Base-by-base conservation (phyloP, 2,797 vertebrate genomes). In the Intellagama lesueurii region DNA sequence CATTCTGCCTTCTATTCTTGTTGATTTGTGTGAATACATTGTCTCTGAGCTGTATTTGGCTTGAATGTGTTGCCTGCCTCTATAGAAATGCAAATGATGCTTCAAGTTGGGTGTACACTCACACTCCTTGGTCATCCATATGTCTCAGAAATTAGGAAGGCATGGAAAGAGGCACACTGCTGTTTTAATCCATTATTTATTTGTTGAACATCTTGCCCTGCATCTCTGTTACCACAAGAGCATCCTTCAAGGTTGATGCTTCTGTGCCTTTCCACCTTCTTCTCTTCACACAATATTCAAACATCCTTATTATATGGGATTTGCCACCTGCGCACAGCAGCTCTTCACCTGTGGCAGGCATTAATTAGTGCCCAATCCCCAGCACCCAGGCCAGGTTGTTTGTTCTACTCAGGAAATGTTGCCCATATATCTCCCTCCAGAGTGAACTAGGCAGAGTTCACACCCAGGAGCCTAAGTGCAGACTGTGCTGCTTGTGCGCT, bases 381-480 rank as follows among this genome's bases (percentile, higher is more conserved):
- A 35, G 19, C 24, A 44, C 87, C 17, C 22, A 3, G 56, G 8
- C 2, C 7, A 77, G 47, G 4, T 40, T 32, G 82, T 66, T 88
- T 7, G 0, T n/a, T 64, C 52, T 2, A 79, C 24, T 79, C 1
- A 2, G 30, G 5, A 0, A 8, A 32, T 5, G 1, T 40, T 40
- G n/a, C 12, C 49, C 8, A 24, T 77, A 19, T 32, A 1, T 0
- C 0, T 85, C 52, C 79, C 77, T 86, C 64, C 47, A 76, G 56
- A 80, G 56, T 44, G 85, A 32, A 52, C 56, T 69, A n/a, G 77
- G 47, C 9, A 26, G 35, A 84, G 14, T 77, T 83, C 80, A 83
- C 85, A 87, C 70, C 72, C n/a, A 26, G 60, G 85, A 87, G 47
- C 80, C 56, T 77, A 77, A 82, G 66, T 90, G 86, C 82, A 90